Conservation (phyloP, 2,888 invertebrate genomes). For the Drosophila longiperda region DNA sequence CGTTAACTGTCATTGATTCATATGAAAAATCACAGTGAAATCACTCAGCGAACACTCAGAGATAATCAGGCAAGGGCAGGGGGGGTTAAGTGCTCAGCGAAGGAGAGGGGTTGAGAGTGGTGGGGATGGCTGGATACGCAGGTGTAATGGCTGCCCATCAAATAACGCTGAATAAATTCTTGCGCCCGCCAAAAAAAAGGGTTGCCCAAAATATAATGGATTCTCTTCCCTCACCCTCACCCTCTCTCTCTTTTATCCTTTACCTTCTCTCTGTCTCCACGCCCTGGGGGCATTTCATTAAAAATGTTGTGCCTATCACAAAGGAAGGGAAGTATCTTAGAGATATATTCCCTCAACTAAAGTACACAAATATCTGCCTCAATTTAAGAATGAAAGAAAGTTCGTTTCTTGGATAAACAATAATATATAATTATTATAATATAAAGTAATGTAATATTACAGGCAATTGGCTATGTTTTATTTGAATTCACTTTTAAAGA, state of each 20-base stretch:
- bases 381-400: constrained; percentile 12
- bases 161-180: constrained; percentile 48
- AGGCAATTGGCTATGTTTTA: not conserved
- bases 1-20: constrained; percentile 55
- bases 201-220: constrained; percentile 38
- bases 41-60: constrained; percentile 55
- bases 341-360: constrained; percentile 1
- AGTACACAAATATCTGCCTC: constrained; percentile 26
- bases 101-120: not conserved
- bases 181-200: constrained; percentile 38
- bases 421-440: not conserved
- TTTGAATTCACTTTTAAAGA: constrained; percentile 25
- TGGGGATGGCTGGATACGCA: constrained; percentile 29
- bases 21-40: constrained; percentile 73
- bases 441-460: not conserved
- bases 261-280: not conserved
- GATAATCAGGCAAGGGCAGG: constrained; percentile 47
- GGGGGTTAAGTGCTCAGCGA: constrained; percentile 39
- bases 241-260: not conserved
- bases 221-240: not conserved
- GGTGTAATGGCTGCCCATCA: constrained; percentile 54
- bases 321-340: constrained; percentile 30
- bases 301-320: constrained; percentile 27
- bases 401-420: constrained; percentile 2
- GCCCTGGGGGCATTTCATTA: constrained; percentile 47